phyloP scores from a whole-genome alignment of 2,113 vertebrate genomes.

The Poeciliopsis retropinna region DNA sequence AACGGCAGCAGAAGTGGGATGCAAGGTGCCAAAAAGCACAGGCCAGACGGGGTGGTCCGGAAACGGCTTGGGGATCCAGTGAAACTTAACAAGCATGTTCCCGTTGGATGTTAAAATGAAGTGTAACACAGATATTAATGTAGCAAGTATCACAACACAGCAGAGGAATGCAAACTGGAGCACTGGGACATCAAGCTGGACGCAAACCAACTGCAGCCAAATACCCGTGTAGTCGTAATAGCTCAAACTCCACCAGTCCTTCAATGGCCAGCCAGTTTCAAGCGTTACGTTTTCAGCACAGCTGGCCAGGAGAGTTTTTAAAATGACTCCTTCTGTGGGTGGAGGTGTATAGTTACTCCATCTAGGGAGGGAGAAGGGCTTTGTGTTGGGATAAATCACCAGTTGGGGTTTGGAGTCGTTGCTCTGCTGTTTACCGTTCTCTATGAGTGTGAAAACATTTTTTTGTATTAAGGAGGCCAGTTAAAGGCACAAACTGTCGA shows the following conservation, averaged over 20 bases:
- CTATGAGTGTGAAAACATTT: background rate
- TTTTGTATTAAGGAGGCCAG: too few species aligned
- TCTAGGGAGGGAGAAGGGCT: conserved; percentile 19
- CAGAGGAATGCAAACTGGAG: conserved; percentile 71
- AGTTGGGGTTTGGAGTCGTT: conserved; percentile 10
- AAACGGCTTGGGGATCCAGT: conserved; percentile 64
- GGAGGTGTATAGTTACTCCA: conserved; percentile 44
- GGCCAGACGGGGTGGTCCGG: conserved; percentile 73
- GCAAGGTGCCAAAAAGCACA: conserved; percentile 68
- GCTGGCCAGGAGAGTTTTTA: conserved; percentile 15
- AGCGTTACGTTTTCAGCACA: conserved; percentile 38
- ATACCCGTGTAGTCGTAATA: conserved; percentile 38
- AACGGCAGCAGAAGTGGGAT: conserved; percentile 33
- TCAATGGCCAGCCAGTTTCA: conserved; percentile 12
- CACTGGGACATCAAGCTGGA: conserved; percentile 58
- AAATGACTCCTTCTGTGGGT: conserved; percentile 34
- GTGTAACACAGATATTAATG: conserved; percentile 75
- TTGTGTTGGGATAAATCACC: conserved; percentile 47
- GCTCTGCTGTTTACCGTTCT: conserved; percentile 8
- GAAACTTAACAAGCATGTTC: conserved; percentile 76
- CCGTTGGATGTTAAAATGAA: conserved; percentile 72
- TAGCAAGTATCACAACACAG: conserved; percentile 75
- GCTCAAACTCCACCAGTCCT: background rate
- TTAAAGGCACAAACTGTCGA: too few species aligned
- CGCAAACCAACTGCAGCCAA: conserved; percentile 60